phyloP scores from a whole-genome alignment of 2,888 invertebrate species.

The Leptopilina syphax region DNA sequence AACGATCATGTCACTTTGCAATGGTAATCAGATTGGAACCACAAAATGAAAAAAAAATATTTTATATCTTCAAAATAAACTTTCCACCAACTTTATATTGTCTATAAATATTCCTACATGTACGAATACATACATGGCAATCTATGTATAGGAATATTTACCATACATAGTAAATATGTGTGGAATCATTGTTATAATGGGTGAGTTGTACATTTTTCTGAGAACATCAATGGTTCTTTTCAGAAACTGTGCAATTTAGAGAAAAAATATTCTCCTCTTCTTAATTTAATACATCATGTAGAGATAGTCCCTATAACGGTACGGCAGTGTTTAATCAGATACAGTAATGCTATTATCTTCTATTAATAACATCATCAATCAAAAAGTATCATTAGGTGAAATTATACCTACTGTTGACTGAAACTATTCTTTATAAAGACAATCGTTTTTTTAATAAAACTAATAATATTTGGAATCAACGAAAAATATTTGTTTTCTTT shows the following conservation, averaged over 20 bases:
- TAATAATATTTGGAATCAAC: no score
- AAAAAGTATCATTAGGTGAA: neutral
- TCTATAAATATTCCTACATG: no score
- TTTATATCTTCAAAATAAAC: neutral
- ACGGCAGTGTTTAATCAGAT: neutral
- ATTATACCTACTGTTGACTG: neutral
- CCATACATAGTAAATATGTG: neutral
- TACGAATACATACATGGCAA: no score
- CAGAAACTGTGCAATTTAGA: neutral
- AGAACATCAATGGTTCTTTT: neutral
- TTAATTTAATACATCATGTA: neutral
- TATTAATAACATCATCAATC: neutral
- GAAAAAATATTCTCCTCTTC: neutral
- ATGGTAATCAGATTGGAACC: constrained; percentile 6
- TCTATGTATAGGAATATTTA: no score
- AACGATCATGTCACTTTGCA: constrained; percentile 14
- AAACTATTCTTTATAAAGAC: no score
- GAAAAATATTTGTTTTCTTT: no score
- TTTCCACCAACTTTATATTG: neutral
- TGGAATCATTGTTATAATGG: constrained; percentile 7
- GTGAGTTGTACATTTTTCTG: constrained; percentile 3
- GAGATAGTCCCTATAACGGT: no score
- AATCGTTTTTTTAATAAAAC: no score
- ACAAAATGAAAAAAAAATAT: neutral
- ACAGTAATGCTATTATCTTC: neutral